phyloP scores from a whole-genome alignment of 2,113 vertebrate genomes.

The Planiliza haematocheilus region DNA sequence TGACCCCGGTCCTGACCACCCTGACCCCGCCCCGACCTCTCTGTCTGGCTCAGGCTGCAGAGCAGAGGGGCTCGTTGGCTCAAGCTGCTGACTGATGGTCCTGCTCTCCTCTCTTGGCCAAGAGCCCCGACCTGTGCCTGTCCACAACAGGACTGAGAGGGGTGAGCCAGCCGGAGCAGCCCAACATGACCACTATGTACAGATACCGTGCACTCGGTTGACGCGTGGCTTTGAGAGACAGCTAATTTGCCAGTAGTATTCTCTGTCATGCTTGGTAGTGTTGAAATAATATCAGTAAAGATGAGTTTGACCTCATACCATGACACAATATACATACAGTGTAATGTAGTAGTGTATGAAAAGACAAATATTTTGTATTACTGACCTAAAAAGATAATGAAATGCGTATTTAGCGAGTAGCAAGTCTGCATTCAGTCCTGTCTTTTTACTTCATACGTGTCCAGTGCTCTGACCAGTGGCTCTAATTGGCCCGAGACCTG shows the following conservation, averaged over 20 bases:
- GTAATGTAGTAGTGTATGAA: too few relatives aligned
- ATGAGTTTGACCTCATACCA: not conserved
- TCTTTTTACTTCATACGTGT: conserved; percentile 24
- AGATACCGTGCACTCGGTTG: conserved; percentile 8
- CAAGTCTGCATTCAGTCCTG: not conserved
- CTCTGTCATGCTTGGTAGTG: not conserved
- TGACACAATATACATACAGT: not conserved
- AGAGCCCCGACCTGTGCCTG: conserved; percentile 60
- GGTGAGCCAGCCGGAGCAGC: conserved; percentile 33
- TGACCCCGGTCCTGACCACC: conserved; percentile 64
- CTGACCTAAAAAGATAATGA: not conserved
- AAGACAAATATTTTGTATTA: too few relatives aligned
- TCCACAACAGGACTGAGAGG: conserved; percentile 46
- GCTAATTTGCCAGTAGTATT: not conserved
- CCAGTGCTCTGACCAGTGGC: conserved; percentile 56
- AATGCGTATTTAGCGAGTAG: conserved; percentile 4
- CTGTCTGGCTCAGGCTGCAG: conserved; percentile 65
- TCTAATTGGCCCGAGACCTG: conserved; percentile 72
- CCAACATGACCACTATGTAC: conserved; percentile 31
- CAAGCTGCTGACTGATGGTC: conserved; percentile 65
- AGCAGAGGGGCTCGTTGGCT: conserved; percentile 77
- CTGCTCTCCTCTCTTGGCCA: conserved; percentile 57
- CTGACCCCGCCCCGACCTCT: conserved; percentile 67
- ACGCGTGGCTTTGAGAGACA: not conserved
- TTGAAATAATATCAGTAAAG: not conserved